Base-by-base conservation (phyloP, 1,140 invertebrate genomes). In the Aphelinus certus region DNA sequence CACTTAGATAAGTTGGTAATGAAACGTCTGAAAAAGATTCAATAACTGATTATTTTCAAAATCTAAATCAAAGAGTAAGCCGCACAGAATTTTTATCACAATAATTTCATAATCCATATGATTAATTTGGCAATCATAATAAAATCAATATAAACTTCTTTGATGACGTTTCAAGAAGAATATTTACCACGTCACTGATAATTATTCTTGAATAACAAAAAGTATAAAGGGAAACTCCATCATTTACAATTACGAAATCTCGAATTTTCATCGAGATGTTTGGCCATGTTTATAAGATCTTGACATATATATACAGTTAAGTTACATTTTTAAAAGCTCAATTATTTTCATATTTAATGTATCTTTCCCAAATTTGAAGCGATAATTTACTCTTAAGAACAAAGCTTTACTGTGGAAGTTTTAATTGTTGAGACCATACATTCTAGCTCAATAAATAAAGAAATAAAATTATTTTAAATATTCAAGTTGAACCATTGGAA, bases 11-110 rank as follows among this genome's bases (percentile, higher is more conserved):
- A 73, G 68, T n/a, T 53, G 57, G 60, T 71, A 71, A 71, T 68
- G 49, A 76, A 74, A 75, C 26, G 3, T 70, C 66, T 71, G 4
- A 26, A 63, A 70, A 75, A 74, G 51, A 62, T 67, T 75, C 43
- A 7, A 5, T 7, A 70, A 65, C 65, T 47, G 66, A 70, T 74
- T 7, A 75, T 73, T 67, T 61, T 62, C 46, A 58, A 43, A 3
- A 55, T 7, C 47, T 26, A 62, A 58, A 42, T 51, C 26, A 45
- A 56, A 4, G 43, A 7, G 46, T 56, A 55, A 47, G 51, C 68
- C 73, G 64, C 51, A 26, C 67, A 48, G 58, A 64, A 55, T 10
- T 65, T 67, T 2, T 76, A 76, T 76, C 68, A 76, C 74, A 76
- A 66, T 71, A 76, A 76, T 75, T 75, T 70, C 2, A 58, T 65